These are phyloP conservation scores for Vanessa cardui DNA, from an alignment of 2,888 invertebrate species.

Conservation along the genomic window DNA sequence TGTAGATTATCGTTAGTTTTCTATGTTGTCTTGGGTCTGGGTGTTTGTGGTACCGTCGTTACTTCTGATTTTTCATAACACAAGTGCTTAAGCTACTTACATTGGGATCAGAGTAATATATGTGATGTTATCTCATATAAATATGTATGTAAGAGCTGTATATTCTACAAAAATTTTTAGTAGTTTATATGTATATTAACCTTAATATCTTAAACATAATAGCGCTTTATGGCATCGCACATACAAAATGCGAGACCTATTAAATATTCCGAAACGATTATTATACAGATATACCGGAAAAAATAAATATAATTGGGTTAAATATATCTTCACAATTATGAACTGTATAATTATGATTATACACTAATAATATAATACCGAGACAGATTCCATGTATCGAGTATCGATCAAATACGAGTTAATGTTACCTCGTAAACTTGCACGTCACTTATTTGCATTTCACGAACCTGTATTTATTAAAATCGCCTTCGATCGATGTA, in stretches of 20 bases:
- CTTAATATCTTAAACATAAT: no score
- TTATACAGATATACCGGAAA: not conserved
- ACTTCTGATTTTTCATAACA: no score
- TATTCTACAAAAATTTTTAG: no score
- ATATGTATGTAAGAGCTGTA: no score
- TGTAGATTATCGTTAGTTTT: no score
- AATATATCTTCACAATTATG: slow-evolving; percentile 11
- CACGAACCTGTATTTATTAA: slow-evolving; percentile 62
- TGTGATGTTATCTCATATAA: no score
- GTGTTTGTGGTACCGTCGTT: no score
- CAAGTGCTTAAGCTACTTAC: no score
- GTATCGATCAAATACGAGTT: slow-evolving; percentile 63
- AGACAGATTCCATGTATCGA: slow-evolving; percentile 43
- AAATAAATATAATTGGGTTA: slow-evolving; percentile 11
- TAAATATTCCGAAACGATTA: not conserved
- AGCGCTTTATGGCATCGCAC: no score
- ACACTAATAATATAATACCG: slow-evolving; percentile 39
- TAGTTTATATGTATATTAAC: no score
- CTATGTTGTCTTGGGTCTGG: no score
- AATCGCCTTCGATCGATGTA: slow-evolving; percentile 54
- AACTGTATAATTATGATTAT: slow-evolving; percentile 35
- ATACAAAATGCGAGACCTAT: not conserved
- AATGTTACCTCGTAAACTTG: slow-evolving; percentile 61
- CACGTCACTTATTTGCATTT: slow-evolving; percentile 57
- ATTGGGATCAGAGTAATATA: no score